Base-by-base conservation (phyloP, 2,113 vertebrate species). In the Mastomys natalensis region DNA sequence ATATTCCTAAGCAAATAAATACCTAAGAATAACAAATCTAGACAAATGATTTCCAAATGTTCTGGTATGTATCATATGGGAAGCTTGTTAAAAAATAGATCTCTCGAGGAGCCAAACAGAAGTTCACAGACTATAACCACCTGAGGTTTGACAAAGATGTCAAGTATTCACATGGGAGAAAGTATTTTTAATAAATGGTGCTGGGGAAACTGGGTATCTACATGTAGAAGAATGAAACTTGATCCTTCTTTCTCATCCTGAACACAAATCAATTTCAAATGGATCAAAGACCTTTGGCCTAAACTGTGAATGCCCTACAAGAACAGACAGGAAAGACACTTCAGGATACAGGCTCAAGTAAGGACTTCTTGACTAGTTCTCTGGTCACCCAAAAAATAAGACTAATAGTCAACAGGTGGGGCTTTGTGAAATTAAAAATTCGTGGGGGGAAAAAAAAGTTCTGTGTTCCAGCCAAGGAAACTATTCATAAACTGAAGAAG, bases 51-150 rank as follows among this genome's bases (percentile, higher is more conserved):
- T 94, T 95, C 89, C 58, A 95, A 87, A 70, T 87, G 43, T 76
- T 85, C 90, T 64, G 72, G 2, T 37, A 24, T 76, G 1, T 73
- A 77, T 94, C 31, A 84, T 2, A 29, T 72, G 37, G 16, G 17
- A 86, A 92, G 3, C 34, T 85, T 95, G n/a, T 90, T 80, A 94
- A 91, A 89, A 66, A 87, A 10, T 22, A 87, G 55, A 78, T 78
- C 92, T 64, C 68, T 91, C 1, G 16, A 84, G 81, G 55, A 60
- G 13, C 55, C 22, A 40, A 12, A 40, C 37, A 4, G 40, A 60
- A 82, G 55, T 29, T 22, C 55, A 26, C 22, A 60, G 15, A 40
- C 80, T 24, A 78, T 29, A 78, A 2, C 53, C 34, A 60, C 53
- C 24, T 29, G n/a, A 43, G 24, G 62, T n/a, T 82, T 40, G 37